Evolutionary conservation across 2,888 invertebrate genomes (phyloP), one percentile per base, ranked within the genome.

Genomic region (Cerastis leucographa): DNA sequence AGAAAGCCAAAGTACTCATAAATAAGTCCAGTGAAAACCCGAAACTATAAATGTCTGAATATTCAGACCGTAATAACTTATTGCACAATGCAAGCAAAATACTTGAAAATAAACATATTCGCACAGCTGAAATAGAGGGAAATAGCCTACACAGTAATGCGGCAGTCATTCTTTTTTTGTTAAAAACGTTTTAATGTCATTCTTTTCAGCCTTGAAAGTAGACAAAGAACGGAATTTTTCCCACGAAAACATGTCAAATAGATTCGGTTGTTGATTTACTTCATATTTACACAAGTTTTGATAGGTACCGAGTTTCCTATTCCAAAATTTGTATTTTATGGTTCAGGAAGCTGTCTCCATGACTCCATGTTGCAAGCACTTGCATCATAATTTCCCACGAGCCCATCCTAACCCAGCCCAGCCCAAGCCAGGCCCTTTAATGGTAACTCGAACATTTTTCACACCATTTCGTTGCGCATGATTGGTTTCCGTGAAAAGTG

Each of bases 381-480:
- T 86, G 87, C 88, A 80, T 71, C 78, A 83, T 40, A 71, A 80
- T 91, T 95, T 95, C 95, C 95, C 95, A 95, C 94, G 94, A 77
- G 90, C 94, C 94, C 85, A 92, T 91, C 93, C 94, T 92, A 91
- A 93, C 94, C 95, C 90, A 92, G 49, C 83, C 86, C 92, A 92
- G 94, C 95, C 96, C 90, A 92, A 91, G 94, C 95, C 94, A 93
- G 80, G 71, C 84, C 87, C 90, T 87, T 89, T 86, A 91, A 90
- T 88, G 78, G 88, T 77, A 78, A 76, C 79, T 79, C 86, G 74
- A 88, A 91, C 92, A 93, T 92, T 95, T 96, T 96, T 96, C 95
- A 94, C 96, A 93, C 95, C 89, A 91, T 92, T 91, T 88, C 91
- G 94, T 92, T 90, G 88, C 90, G 94, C 91, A 88, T 92, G 91